Base-by-base conservation (phyloP, 2,113 vertebrate species). In the Ictidomys tridecemlineatus region DNA sequence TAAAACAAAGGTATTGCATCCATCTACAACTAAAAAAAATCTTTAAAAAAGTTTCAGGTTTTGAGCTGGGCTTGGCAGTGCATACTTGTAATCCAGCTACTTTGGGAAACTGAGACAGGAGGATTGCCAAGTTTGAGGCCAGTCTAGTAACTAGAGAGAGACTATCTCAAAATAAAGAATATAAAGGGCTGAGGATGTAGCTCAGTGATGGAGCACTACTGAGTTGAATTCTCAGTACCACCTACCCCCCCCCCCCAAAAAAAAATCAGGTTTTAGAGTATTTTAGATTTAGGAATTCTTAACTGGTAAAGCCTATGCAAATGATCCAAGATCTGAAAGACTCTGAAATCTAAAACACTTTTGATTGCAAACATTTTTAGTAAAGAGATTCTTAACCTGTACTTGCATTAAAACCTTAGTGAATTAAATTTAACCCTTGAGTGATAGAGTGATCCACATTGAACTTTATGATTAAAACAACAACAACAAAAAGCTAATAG, bases 341-440 rank as follows among this genome's bases (percentile, higher is more conserved):
- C 39, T 51, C 24, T 73, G 65, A 61, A 61, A 14, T 51, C 34
- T 61, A 42, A 65, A 83, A 30, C n/a, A 26, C 24, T 51, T 24
- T 32, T 53, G 63, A 22, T 37, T 45, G 22, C 6, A 37, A 65
- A 34, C 32, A 69, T 24, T 85, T 22, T 34, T 26, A n/a, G 6
- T 37, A 51, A 69, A 70, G 24, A 24, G 48, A 39, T 72, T 51
- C 11, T 61, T 32, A 79, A 48, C 22, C 22, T 20, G 11, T 67
- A 42, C 32, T 24, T 92, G 32, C 53, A 51, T 34, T 53, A 45
- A 70, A 86, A 89, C 34, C 37, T 85, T 72, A 39, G 30, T 37
- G 26, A 83, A 87, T 80, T 92, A 72, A 84, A 79, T 87, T 51
- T 76, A 95, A 90, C n/a, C 63, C n/a, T 85, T 67, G 74, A 83